Conservation (phyloP, 2,888 invertebrate genomes). For the Zaprionus obscuricornis region DNA sequence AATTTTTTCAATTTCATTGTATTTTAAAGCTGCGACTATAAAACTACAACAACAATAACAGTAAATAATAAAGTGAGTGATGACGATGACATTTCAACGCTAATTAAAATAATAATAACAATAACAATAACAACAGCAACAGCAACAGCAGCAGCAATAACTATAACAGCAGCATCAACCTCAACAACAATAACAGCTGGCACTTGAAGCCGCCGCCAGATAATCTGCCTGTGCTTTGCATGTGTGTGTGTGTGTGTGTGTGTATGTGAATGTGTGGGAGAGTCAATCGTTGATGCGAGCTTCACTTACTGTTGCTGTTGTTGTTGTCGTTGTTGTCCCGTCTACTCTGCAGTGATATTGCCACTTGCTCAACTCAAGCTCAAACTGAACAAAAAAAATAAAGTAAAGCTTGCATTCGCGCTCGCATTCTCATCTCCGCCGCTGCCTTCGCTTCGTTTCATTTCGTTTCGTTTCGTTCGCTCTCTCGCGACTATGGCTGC, state of each 20-base stretch:
- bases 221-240: constrained; percentile 42
- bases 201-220: constrained; percentile 68
- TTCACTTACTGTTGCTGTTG: constrained; percentile 19
- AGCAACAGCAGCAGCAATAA: constrained; percentile 50
- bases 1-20: no score
- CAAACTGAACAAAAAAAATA: background rate
- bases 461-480: no score
- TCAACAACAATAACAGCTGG: constrained; percentile 58
- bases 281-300: constrained; percentile 44
- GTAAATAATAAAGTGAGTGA: constrained; percentile 27
- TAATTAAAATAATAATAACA: constrained; percentile 69
- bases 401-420: constrained; percentile 6
- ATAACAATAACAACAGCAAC: constrained; percentile 60
- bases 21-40: constrained; percentile 38
- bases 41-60: constrained; percentile 32
- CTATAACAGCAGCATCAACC: constrained; percentile 57
- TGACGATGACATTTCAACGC: constrained; percentile 72
- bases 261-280: constrained; percentile 41
- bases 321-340: constrained; percentile 15
- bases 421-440: constrained; percentile 1
- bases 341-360: constrained; percentile 60
- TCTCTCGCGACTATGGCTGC: constrained; percentile 7
- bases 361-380: constrained; percentile 63
- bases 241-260: constrained; percentile 2
- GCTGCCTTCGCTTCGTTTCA: background rate